A percentile compares a stretch with the other conserved stretches of the same genome.
These are phyloP conservation scores for Enteromius fasciolatus DNA, from an alignment of 2,797 vertebrate species.

Conservation along the genomic window DNA sequence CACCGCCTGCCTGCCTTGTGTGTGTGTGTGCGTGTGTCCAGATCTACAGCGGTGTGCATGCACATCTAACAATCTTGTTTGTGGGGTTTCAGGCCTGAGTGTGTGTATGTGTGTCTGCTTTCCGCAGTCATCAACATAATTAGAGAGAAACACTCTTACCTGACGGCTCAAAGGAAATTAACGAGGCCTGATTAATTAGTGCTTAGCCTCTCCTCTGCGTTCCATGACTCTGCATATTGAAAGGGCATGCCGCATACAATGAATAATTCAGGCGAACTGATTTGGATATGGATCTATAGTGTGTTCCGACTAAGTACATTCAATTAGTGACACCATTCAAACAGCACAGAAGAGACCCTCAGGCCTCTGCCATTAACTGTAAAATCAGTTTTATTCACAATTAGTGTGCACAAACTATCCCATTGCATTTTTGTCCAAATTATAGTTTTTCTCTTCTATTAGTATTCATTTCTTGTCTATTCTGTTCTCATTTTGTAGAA, in stretches of 20 bases:
- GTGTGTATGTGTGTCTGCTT: slow-evolving; percentile 51
- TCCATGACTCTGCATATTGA: slow-evolving; percentile 79
- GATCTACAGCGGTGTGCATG: slow-evolving; percentile 34
- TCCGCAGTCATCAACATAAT: slow-evolving; percentile 75
- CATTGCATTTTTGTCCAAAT: not conserved
- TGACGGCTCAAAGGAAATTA: slow-evolving; percentile 83
- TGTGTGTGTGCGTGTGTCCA: slow-evolving; percentile 23
- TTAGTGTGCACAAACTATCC: slow-evolving; percentile 10
- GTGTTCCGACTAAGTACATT: slow-evolving; percentile 43
- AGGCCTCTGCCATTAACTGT: slow-evolving; percentile 7
- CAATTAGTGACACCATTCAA: slow-evolving; percentile 40
- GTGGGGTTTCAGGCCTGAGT: slow-evolving; percentile 47
- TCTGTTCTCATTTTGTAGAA: no score
- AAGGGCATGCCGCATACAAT: slow-evolving; percentile 60
- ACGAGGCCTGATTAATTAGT: slow-evolving; percentile 81
- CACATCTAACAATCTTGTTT: slow-evolving; percentile 64
- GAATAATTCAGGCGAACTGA: slow-evolving; percentile 47
- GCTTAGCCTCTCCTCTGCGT: slow-evolving; percentile 74
- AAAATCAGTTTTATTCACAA: slow-evolving; percentile 9
- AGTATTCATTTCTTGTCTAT: not conserved
- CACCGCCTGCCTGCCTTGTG: slow-evolving; percentile 31
- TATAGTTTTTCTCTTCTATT: not conserved
- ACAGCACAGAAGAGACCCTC: slow-evolving; percentile 8
- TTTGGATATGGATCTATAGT: slow-evolving; percentile 51
- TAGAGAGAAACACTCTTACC: slow-evolving; percentile 78